Percentiles rank a stretch among this genome's conserved stretches.
These are phyloP conservation scores for Hyperoodon ampullatus DNA, from an alignment of 2,113 vertebrate species.

Conservation along the genomic window DNA sequence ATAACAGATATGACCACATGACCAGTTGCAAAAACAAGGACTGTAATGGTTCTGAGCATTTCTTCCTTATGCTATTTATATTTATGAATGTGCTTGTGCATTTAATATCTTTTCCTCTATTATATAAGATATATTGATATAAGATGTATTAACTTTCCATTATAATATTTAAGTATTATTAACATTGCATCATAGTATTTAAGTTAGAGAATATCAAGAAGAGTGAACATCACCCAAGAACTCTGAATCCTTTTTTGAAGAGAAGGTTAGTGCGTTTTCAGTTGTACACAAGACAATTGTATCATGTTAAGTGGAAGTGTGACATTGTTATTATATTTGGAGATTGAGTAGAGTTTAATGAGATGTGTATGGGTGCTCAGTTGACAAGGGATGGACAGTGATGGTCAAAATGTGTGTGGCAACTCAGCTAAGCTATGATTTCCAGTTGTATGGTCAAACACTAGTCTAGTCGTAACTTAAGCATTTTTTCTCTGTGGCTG, in stretches of 20 bases:
- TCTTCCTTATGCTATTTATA: background rate
- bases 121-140: background rate
- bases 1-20: too few relatives aligned
- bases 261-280: too few relatives aligned
- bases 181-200: background rate
- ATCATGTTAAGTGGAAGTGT: background rate
- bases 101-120: background rate
- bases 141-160: background rate
- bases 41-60: too few relatives aligned
- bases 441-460: background rate
- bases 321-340: background rate
- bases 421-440: background rate
- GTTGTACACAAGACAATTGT: background rate
- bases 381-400: background rate
- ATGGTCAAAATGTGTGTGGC: background rate
- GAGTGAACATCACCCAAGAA: background rate
- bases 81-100: background rate
- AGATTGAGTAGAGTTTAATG: background rate
- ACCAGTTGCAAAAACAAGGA: too few relatives aligned
- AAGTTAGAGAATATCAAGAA: background rate
- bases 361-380: background rate
- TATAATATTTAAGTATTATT: background rate
- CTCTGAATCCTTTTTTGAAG: background rate
- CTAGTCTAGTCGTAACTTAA: background rate
- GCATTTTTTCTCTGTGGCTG: background rate